These are phyloP conservation scores for Parthenolecanium corni DNA, from an alignment of 2,888 invertebrate species.

Conservation along the genomic window DNA sequence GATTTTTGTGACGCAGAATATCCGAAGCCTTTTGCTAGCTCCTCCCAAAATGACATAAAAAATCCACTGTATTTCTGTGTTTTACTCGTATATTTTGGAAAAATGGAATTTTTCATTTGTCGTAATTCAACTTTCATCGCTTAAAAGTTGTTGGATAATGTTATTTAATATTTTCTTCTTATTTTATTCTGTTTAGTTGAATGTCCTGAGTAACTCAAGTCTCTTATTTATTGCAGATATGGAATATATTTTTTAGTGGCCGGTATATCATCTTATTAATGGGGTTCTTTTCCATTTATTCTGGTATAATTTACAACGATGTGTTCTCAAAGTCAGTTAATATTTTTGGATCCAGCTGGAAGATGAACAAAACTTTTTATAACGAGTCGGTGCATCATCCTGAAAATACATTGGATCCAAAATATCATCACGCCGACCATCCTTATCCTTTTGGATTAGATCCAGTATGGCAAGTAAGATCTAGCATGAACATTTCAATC, in stretches of 20 bases:
- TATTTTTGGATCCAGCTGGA: constrained; percentile 56
- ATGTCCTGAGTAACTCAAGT: no score
- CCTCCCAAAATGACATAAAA: no score
- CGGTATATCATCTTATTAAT: constrained; percentile 61
- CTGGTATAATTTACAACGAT: constrained; percentile 63
- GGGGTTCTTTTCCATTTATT: constrained; percentile 63
- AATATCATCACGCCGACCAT: constrained; percentile 39
- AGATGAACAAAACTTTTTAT: no score
- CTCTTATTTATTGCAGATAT: constrained; percentile 44
- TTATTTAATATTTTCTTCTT: no score
- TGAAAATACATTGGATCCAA: constrained; percentile 43
- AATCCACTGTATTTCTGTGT: no score
- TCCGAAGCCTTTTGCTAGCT: no score
- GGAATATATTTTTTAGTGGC: constrained; percentile 60
- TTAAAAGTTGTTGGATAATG: no score
- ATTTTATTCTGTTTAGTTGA: no score
- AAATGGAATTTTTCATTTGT: no score
- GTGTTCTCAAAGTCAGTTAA: constrained; percentile 59
- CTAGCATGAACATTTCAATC: background rate
- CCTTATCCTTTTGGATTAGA: constrained; percentile 62
- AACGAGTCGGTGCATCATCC: constrained; percentile 33
- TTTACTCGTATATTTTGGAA: no score
- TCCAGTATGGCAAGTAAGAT: constrained; percentile 51
- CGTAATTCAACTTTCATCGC: no score
- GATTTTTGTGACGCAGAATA: no score